A percentile compares a stretch with the other conserved stretches of the same genome.
Evolutionary conservation across 53 echinoderm and acorn worm species (phyloP).

Genomic region (Holothuria leucospilota): DNA sequence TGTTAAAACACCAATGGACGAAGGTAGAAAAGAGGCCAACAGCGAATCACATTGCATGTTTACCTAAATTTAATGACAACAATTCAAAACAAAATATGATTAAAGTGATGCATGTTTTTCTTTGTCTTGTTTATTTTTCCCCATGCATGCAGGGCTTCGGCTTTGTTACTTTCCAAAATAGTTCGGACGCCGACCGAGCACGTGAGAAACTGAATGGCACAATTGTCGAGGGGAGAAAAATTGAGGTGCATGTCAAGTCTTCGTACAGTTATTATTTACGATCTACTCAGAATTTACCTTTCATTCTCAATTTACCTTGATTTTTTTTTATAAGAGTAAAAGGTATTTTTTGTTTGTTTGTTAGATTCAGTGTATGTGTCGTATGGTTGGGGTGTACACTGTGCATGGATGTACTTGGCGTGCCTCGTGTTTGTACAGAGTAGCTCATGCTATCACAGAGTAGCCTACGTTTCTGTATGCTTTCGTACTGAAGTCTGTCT

Average conservation of each 20-base stretch:
- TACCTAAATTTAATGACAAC: conserved; percentile 23
- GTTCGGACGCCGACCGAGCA: conserved; percentile 99
- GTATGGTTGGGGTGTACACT: conserved; percentile 95
- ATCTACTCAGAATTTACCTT: conserved; percentile 56
- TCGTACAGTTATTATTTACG: conserved; percentile 51
- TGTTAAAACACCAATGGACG: no score
- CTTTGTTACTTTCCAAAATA: conserved; percentile 99
- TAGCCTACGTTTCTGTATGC: conserved; percentile 51
- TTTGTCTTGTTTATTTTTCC: conserved; percentile 87
- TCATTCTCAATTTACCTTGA: conserved; percentile 47
- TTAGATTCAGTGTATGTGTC: conserved; percentile 70
- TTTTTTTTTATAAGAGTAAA: conserved; percentile 40
- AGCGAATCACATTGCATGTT: conserved; percentile 41
- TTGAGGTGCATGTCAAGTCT: conserved; percentile 99
- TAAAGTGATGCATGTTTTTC: conserved; percentile 99
- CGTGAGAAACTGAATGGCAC: conserved; percentile 99
- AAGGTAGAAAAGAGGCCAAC: background rate
- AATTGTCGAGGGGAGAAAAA: conserved; percentile 99
- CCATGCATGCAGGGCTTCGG: conserved; percentile 99
- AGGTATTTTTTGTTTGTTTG: conserved; percentile 42
- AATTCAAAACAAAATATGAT: conserved; percentile 32
- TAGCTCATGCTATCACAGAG: conserved; percentile 83
- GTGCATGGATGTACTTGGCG: conserved; percentile 81
- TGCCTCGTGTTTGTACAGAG: conserved; percentile 81
- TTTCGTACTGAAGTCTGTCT: conserved; percentile 75